Base-by-base conservation (phyloP, 2,888 invertebrate genomes). In the Chrysotoxum bicinctum region DNA sequence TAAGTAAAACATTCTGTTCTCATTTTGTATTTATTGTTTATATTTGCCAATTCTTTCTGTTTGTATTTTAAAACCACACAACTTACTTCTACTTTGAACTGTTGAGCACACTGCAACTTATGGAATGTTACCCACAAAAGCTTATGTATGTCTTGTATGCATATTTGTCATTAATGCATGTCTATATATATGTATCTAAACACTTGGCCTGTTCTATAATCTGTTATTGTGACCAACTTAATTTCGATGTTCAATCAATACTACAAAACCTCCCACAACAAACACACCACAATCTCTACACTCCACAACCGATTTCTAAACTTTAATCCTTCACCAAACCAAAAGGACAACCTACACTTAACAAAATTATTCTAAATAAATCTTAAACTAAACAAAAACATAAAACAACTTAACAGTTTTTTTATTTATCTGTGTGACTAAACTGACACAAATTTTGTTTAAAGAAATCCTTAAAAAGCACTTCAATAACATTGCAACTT, bases 401-500 rank as follows among this genome's bases (percentile, higher is more conserved):
- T 37, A 48, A 5, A 23, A 9, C 26, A 60, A 68, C 40, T 68
- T 52, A 60, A 50, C 43, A 73, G 23, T 56, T 70, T 74, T 72
- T 56, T 7, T 80, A 45, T 56, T 7, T 80, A 45, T 72, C 78
- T 74, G 64, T 78, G 64, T 70, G 26, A 26, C 66, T 70, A 40
- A 45, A 23, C 37, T 16, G 48, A 75, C 40, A 26, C 45, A 72
- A 84, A 84, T 52, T n/a, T 64, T 88, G 83, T 73, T 8, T 64
- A 76, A 64, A 76, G 73, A 60, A 45, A 68, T 64, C 56, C 26
- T 72, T 58, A 58, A 73, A 76, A 80, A 72, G 54, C 23, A 50
- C 40, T 72, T 75, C 50, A 84, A 85, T 85, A 68, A 85, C 60
- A 85, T 85, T 81, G 69, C 60, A 48, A 68, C 76, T 85, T 85